Percentiles rank a stretch among this genome's conserved stretches.
Evolutionary conservation across 2,113 vertebrate species (phyloP).

Genomic region (Xyrauchen texanus): DNA sequence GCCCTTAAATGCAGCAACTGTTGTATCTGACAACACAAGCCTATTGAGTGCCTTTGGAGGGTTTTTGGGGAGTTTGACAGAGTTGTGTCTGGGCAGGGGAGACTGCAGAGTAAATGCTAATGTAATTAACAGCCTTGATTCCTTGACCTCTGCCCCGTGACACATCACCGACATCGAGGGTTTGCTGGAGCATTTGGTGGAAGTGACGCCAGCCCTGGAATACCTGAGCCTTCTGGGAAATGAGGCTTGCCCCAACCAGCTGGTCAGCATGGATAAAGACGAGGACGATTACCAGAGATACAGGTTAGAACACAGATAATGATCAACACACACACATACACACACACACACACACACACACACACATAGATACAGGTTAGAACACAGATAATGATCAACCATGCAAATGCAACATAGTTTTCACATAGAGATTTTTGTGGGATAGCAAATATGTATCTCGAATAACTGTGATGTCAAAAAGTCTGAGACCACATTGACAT

Average conservation of each 20-base stretch:
- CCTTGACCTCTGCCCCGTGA: slow-evolving; percentile 84
- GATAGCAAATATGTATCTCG: no score
- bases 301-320: slow-evolving; percentile 76
- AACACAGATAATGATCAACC: slow-evolving; percentile 4
- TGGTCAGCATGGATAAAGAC: slow-evolving; percentile 92
- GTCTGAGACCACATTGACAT: no score
- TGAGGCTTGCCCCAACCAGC: slow-evolving; percentile 92
- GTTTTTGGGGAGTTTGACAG: slow-evolving; percentile 52
- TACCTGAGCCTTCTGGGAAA: slow-evolving; percentile 97
- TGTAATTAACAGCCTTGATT: slow-evolving; percentile 75
- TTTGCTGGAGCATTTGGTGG: slow-evolving; percentile 88
- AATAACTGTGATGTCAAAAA: no score
- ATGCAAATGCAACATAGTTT: no score
- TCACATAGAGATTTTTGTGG: no score
- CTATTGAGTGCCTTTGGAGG: slow-evolving; percentile 73
- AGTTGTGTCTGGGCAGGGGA: slow-evolving; percentile 52
- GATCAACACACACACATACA: no score
- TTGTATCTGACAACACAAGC: slow-evolving; percentile 69
- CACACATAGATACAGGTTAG: slow-evolving; percentile 90
- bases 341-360: no score
- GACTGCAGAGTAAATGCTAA: slow-evolving; percentile 70
- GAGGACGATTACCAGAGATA: slow-evolving; percentile 85
- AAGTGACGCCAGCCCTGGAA: slow-evolving; percentile 84
- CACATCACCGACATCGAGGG: slow-evolving; percentile 93
- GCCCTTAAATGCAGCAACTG: slow-evolving; percentile 75